phyloP scores from a whole-genome alignment of 1,140 invertebrate species.

The Eumeta japonica region DNA sequence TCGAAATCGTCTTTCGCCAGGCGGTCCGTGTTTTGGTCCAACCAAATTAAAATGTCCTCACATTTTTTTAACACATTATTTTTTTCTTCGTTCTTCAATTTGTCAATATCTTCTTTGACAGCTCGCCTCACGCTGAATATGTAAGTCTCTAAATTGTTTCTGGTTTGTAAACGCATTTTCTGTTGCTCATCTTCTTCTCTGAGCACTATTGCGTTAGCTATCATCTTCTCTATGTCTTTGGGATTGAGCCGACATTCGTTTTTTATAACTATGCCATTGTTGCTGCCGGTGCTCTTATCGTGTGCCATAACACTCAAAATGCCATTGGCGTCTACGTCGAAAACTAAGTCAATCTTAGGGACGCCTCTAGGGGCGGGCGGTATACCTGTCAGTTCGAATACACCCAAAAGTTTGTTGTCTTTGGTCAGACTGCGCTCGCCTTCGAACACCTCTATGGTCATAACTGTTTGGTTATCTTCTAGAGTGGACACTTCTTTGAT shows the following conservation, averaged over 20 bases:
- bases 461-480: conserved; percentile 32
- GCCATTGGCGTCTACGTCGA: conserved; percentile 31
- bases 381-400: conserved; percentile 31
- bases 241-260: conserved; percentile 46
- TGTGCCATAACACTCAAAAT: conserved; percentile 56
- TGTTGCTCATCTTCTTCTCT: conserved; percentile 56
- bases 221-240: conserved; percentile 59
- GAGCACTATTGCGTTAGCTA: conserved; percentile 62
- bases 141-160: conserved; percentile 72
- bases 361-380: conserved; percentile 32
- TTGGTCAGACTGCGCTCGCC: conserved; percentile 32
- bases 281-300: conserved; percentile 47
- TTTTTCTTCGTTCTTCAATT: conserved; percentile 43
- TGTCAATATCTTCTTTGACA: conserved; percentile 38
- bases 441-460: conserved; percentile 42
- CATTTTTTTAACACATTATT: conserved; percentile 51
- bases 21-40: conserved; percentile 63
- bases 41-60: conserved; percentile 59
- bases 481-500: conserved; percentile 36
- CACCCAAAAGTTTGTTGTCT: conserved; percentile 36
- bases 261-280: conserved; percentile 49
- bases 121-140: conserved; percentile 68
- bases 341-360: conserved; percentile 33
- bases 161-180: conserved; percentile 59
- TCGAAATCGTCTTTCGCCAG: conserved; percentile 63